A percentile compares a stretch with the other conserved stretches of the same genome.
Evolutionary conservation across 2,888 invertebrate species (phyloP).

Genomic region (Aplocera efformata): DNA sequence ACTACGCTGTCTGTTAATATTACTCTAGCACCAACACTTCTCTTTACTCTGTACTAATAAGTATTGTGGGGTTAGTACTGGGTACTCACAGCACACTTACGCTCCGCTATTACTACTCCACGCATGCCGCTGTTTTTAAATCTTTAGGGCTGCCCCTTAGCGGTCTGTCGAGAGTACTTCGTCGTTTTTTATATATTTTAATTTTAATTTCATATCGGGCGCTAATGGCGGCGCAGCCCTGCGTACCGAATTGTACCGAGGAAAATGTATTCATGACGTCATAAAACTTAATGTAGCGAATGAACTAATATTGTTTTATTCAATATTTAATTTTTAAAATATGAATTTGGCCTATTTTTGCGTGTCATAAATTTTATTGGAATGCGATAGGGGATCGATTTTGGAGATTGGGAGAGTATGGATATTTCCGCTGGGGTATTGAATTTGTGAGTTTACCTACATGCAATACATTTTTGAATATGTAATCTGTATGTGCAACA

Average conservation of each 20-base stretch:
- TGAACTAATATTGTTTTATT: conserved; percentile 80
- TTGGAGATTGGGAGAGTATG: conserved; percentile 15
- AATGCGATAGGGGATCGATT: conserved; percentile 30
- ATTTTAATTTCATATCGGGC: conserved; percentile 80
- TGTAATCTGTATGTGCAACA: not conserved
- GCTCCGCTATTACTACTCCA: conserved; percentile 40
- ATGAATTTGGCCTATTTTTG: conserved; percentile 63
- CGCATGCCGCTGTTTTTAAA: conserved; percentile 49
- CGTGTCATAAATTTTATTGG: conserved; percentile 69
- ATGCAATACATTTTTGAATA: not conserved
- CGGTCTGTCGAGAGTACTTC: conserved; percentile 75
- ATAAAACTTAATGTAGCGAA: conserved; percentile 79
- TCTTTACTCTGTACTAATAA: not conserved
- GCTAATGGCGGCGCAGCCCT: conserved; percentile 77
- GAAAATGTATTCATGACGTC: conserved; percentile 74
- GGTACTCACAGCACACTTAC: not conserved
- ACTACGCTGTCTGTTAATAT: no score
- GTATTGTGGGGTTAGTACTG: no score
- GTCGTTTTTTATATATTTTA: conserved; percentile 78
- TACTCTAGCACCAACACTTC: not conserved
- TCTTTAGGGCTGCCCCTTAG: conserved; percentile 77
- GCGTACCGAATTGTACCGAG: conserved; percentile 72
- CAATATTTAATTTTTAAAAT: conserved; percentile 75
- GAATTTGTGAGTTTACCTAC: not conserved
- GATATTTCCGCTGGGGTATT: conserved; percentile 11